Conservation (phyloP, 2,797 vertebrate genomes). For the Eremophila alpestris region DNA sequence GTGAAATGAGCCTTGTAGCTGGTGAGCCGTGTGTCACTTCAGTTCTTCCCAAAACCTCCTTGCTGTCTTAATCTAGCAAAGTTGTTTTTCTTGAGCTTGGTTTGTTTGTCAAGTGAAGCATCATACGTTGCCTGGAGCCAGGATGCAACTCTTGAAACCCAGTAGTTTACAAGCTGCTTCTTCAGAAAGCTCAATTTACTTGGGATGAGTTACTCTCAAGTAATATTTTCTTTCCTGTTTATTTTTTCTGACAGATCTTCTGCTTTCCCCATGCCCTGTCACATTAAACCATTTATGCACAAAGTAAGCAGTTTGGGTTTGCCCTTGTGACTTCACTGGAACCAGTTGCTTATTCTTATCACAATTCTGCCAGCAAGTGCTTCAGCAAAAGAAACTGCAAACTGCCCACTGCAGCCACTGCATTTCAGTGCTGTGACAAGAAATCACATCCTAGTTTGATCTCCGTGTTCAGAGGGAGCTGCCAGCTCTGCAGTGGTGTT, state of each 20-base stretch:
- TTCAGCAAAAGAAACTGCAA: neutral
- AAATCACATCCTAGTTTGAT: neutral
- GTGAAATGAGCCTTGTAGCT: neutral
- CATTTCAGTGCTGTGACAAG: neutral
- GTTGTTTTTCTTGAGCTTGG: slow-evolving; percentile 10
- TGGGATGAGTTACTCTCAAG: slow-evolving; percentile 16
- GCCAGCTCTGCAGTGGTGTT: neutral
- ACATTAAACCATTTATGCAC: slow-evolving; percentile 3
- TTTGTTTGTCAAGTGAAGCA: slow-evolving; percentile 34
- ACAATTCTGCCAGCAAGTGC: neutral
- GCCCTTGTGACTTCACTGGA: slow-evolving; percentile 19
- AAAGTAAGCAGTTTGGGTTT: slow-evolving; percentile 5
- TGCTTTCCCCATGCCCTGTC: neutral
- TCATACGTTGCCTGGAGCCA: slow-evolving; percentile 30
- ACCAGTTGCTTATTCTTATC: neutral
- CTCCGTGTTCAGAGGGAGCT: neutral
- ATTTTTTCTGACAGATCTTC: slow-evolving; percentile 39
- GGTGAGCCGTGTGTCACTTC: neutral
- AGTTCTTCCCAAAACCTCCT: neutral
- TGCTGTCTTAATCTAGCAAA: neutral
- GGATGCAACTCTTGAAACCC: neutral
- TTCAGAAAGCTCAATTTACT: slow-evolving; percentile 10
- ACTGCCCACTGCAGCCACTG: neutral
- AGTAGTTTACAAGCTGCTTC: neutral
- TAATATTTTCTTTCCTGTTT: slow-evolving; percentile 24